Evolutionary conservation across 2,888 invertebrate species (phyloP), one percentile per base, ranked within the genome.

Genomic region (Drosophila mettleri): DNA sequence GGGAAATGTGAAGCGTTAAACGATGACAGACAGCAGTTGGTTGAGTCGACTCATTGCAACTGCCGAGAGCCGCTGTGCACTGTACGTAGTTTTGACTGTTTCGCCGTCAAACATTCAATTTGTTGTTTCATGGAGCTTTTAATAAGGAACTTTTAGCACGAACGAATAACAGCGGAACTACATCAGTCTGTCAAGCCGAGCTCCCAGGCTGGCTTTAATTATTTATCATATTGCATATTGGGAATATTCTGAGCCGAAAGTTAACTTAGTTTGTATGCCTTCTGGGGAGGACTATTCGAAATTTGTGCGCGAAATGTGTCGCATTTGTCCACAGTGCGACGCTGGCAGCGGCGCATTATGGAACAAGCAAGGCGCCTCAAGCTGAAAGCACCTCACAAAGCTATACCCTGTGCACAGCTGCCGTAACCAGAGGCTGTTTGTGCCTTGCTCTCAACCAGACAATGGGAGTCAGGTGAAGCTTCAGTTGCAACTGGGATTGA

Each of bases 321-420:
- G 8, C 29, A 1, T 27, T 14, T 27, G 2, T 5, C 38, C 38
- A 52, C 36, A 1, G 51, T 52, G 27, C 18, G 24, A 27, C 9
- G 27, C 24, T 58, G 57, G 57, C 55, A 77, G 80, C 66, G 33
- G 64, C 58, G 82, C 78, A 79, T 80, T 82, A 78, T 80, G 69
- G 80, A 71, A 64, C 64, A 66, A 80, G 82, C 72, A 33, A 46
- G 20, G 9, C 16, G 16, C 20, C 29, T 51, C 14, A 1, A 20
- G 41, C 16, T 12, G 22, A 3, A 29, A 43, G 14, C 22, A 34
- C 2, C n/a, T 29, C 29, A 62, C 62, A 62, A 24, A 8, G 6
- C n/a, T 2, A 62, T 63, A 63, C 63, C 63, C 43, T 43, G 14
- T 43, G 12, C 14, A 1, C n/a, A 10, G n/a, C 22, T n/a, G 20